Evolutionary conservation across 1,140 invertebrate genomes (phyloP).

Genomic region (Propsilocerus akamusi): DNA sequence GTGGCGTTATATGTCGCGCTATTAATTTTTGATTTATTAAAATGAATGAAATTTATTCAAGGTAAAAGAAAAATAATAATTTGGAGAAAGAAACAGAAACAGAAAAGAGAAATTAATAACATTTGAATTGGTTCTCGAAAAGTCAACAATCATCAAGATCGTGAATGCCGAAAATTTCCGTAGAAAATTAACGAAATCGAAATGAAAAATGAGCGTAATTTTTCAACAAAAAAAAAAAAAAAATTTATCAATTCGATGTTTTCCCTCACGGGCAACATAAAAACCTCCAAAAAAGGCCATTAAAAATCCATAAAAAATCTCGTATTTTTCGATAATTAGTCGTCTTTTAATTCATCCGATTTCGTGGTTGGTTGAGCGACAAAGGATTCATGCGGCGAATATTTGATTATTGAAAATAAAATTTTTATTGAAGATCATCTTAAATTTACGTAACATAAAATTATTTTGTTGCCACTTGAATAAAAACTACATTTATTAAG

Average conservation of each 20-base stretch:
- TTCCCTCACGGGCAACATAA: not conserved
- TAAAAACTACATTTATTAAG: too few species aligned
- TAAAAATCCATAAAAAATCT: not conserved
- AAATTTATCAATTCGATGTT: not conserved
- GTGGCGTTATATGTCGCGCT: not conserved
- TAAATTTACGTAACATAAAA: too few species aligned
- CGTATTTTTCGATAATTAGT: not conserved
- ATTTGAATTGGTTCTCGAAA: too few species aligned
- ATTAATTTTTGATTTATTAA: constrained; percentile 3
- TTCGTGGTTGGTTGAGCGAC: not conserved
- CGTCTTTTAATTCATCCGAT: not conserved
- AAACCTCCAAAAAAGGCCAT: not conserved
- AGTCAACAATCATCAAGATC: too few species aligned
- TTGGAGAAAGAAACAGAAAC: not conserved
- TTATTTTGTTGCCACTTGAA: too few species aligned
- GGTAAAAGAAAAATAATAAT: not conserved
- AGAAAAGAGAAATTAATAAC: not conserved
- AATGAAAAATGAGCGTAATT: not conserved
- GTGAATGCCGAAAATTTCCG: too few species aligned
- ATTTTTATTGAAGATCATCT: too few species aligned
- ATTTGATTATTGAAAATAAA: too few species aligned
- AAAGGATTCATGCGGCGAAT: not conserved
- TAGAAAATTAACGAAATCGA: too few species aligned
- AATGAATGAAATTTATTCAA: not conserved
- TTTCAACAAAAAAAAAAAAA: not conserved